Conservation (phyloP, 23 tunicate species). For the Styela plicata region DNA sequence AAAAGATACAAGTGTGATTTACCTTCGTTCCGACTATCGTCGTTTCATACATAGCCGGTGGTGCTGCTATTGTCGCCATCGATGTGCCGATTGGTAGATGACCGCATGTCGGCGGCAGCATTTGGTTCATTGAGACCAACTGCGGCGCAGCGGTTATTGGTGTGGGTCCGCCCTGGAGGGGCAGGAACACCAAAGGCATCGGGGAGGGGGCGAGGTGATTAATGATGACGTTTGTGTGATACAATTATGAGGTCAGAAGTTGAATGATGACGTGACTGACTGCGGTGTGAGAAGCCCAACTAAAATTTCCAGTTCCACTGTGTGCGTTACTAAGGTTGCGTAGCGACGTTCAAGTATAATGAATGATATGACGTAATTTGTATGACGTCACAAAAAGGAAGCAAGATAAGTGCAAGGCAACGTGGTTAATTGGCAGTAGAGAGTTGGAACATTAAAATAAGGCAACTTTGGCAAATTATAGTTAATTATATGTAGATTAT, state of each 20-base stretch:
- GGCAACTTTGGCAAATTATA: background rate
- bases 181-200: constrained; percentile 43
- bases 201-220: constrained; percentile 35
- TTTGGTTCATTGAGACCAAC: constrained; percentile 19
- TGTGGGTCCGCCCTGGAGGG: constrained; percentile 18
- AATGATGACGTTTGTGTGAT: constrained; percentile 22
- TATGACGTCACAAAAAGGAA: background rate
- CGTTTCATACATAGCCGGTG: constrained; percentile 21
- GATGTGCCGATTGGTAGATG: constrained; percentile 1
- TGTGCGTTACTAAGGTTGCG: too few relatives aligned
- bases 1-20: too few relatives aligned
- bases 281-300: too few relatives aligned
- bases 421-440: background rate
- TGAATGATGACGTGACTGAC: background rate
- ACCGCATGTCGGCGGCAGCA: constrained; percentile 22
- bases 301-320: too few relatives aligned
- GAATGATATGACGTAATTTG: background rate
- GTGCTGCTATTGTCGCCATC: background rate
- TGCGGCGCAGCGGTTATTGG: constrained; percentile 21
- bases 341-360: too few relatives aligned
- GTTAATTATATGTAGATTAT: background rate
- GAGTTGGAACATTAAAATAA: background rate
- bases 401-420: background rate
- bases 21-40: constrained; percentile 15
- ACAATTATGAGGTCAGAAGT: background rate